Conservation (phyloP, 2,888 invertebrate genomes). For the Clanis bilineata region DNA sequence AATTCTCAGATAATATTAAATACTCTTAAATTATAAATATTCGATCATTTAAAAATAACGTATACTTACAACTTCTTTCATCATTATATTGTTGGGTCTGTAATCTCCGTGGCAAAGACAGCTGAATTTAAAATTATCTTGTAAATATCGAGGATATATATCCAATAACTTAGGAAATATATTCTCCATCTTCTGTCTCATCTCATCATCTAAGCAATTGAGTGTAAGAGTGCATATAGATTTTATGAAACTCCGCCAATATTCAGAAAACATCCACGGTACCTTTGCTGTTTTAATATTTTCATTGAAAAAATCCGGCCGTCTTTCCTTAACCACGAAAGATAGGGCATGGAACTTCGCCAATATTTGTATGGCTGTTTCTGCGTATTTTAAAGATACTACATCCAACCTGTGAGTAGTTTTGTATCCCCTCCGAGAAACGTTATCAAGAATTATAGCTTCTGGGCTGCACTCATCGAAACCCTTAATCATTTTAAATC, state of each 20-base stretch:
- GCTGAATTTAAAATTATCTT: conserved; percentile 29
- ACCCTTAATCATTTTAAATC: conserved; percentile 43
- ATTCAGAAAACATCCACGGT: conserved; percentile 33
- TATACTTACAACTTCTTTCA: conserved; percentile 49
- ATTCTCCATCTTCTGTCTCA: conserved; percentile 32
- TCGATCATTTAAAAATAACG: background rate
- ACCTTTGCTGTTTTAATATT: conserved; percentile 36
- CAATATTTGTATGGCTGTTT: conserved; percentile 46
- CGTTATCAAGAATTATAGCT: conserved; percentile 52
- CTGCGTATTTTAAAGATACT: conserved; percentile 46
- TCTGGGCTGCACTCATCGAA: conserved; percentile 43
- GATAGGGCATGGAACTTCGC: conserved; percentile 59
- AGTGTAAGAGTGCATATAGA: conserved; percentile 32
- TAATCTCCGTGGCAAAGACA: conserved; percentile 62
- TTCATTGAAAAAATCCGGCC: conserved; percentile 43
- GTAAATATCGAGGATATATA: conserved; percentile 34
- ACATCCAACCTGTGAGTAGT: conserved; percentile 45
- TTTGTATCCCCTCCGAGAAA: conserved; percentile 45
- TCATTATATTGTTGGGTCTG: conserved; percentile 54
- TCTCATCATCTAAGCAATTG: conserved; percentile 31
- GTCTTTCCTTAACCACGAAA: conserved; percentile 42
- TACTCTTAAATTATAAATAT: too few species aligned
- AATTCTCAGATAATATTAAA: too few species aligned
- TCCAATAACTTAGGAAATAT: conserved; percentile 30
- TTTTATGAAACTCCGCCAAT: conserved; percentile 33